Evolutionary conservation across 92 coral and sea anemone species (phyloP).

Genomic region (Palythoa grandis): DNA sequence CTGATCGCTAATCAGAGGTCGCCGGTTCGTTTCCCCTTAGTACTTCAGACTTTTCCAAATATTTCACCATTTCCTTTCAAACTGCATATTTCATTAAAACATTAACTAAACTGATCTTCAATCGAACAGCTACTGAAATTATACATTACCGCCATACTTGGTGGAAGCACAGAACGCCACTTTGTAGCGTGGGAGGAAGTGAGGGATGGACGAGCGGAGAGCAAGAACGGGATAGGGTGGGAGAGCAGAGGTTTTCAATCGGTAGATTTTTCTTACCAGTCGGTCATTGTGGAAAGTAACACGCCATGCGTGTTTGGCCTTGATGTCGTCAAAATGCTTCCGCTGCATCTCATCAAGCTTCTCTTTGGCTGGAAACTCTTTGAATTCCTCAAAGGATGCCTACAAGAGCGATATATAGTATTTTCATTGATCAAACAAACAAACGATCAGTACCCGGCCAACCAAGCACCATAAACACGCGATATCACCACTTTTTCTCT

Average conservation of each 20-base stretch:
- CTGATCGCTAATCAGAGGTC: no score
- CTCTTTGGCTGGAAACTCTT: slow-evolving; percentile 69
- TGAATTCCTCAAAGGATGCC: slow-evolving; percentile 82
- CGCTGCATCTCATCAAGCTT: slow-evolving; percentile 78
- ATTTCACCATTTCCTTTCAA: no score
- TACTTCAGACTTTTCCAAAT: no score
- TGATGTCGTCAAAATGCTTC: slow-evolving; percentile 56
- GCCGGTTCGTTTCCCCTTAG: no score
- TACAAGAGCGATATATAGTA: slow-evolving; percentile 9
- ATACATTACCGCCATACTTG: no score
- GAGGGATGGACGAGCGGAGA: neutral
- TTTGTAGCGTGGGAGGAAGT: neutral
- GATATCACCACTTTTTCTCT: neutral
- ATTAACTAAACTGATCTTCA: no score
- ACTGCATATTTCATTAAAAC: no score
- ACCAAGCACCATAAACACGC: neutral
- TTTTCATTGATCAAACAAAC: neutral
- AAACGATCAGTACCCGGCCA: neutral
- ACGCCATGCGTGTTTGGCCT: slow-evolving; percentile 57
- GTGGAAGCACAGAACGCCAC: neutral
- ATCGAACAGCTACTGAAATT: no score
- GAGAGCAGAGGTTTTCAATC: neutral
- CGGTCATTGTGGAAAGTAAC: slow-evolving; percentile 56
- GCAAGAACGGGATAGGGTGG: neutral
- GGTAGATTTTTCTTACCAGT: slow-evolving; percentile 39